A percentile compares a stretch with the other conserved stretches of the same genome.
These are phyloP conservation scores for Coptodon bakossiorum DNA, from an alignment of 2,113 vertebrate species.

Conservation along the genomic window DNA sequence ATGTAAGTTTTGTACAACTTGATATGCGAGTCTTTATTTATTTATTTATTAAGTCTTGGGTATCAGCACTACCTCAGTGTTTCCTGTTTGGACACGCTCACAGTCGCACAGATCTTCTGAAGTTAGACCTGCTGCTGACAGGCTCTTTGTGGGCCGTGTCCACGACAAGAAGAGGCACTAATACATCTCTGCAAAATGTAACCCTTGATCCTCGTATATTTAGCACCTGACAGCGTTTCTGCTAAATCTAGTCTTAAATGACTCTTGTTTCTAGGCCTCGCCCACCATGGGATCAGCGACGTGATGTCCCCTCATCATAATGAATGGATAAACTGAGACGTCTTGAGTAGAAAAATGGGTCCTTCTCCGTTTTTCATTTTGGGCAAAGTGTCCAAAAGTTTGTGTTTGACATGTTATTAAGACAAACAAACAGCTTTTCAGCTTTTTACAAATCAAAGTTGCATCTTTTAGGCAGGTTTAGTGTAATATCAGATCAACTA, in stretches of 20 bases:
- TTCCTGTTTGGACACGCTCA: background rate
- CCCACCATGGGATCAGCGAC: background rate
- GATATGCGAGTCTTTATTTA: background rate
- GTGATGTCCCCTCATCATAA: background rate
- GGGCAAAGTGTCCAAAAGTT: background rate
- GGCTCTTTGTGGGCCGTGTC: background rate
- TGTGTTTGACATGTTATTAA: background rate
- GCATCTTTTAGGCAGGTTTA: background rate
- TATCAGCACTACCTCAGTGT: background rate
- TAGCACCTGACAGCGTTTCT: background rate
- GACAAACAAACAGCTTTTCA: background rate
- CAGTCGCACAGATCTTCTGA: background rate
- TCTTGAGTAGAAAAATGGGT: background rate
- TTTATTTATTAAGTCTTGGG: background rate
- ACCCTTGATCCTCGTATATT: background rate
- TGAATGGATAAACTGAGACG: background rate
- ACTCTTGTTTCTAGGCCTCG: background rate
- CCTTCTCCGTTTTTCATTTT: background rate
- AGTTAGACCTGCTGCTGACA: background rate
- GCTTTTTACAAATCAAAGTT: background rate
- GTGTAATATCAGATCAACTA: background rate
- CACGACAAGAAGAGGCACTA: background rate
- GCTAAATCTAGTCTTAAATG: background rate
- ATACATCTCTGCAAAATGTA: background rate
- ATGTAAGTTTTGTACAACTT: conserved; percentile 35